Conservation (phyloP, 2,888 invertebrate genomes). For the Microchrysa polita region DNA sequence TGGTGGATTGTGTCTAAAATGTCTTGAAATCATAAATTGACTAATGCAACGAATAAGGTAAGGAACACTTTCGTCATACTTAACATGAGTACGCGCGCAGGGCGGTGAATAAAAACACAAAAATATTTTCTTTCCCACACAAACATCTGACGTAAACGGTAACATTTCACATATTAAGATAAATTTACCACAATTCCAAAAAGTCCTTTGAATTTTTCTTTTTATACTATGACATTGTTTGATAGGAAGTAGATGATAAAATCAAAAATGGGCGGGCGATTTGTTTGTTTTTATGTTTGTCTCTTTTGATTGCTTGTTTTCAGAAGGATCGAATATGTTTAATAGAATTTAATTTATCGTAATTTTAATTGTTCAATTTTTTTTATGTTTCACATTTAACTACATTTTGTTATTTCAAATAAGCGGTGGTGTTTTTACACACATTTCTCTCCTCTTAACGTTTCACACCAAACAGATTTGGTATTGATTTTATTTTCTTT, state of each 20-base stretch:
- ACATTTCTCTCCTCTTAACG: conserved; percentile 56
- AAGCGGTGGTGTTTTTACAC: not conserved
- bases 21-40: too few species aligned
- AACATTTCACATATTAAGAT: too few species aligned
- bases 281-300: not conserved
- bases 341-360: conserved; percentile 14
- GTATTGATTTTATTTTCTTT: conserved; percentile 84
- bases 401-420: conserved; percentile 7
- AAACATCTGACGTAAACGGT: too few species aligned
- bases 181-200: too few species aligned
- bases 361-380: not conserved
- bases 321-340: conserved; percentile 14
- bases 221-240: too few species aligned
- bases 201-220: too few species aligned
- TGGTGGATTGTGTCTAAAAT: conserved; percentile 13
- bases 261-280: not conserved
- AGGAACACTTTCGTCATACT: too few species aligned
- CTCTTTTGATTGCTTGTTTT: conserved; percentile 11
- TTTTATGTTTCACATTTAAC: conserved; percentile 28
- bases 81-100: too few species aligned
- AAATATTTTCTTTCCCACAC: too few species aligned
- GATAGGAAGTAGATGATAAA: too few species aligned
- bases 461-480: conserved; percentile 65
- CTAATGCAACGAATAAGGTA: too few species aligned
- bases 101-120: too few species aligned